Percentiles rank a stretch among this genome's conserved stretches.
These are phyloP conservation scores for Carassius carassius DNA, from an alignment of 2,113 vertebrate species.

Conservation along the genomic window DNA sequence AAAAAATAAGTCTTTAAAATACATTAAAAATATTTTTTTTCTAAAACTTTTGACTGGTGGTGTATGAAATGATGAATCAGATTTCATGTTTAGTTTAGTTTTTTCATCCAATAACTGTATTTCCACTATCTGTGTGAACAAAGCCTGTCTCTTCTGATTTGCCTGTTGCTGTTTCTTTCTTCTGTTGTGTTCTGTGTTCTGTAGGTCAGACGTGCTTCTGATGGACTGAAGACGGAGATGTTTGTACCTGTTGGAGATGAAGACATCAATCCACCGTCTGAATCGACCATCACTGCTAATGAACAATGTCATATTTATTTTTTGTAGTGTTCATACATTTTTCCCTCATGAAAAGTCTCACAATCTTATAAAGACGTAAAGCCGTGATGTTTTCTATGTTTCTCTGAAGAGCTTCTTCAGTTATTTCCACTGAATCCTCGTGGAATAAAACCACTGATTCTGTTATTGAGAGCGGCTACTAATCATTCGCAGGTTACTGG, in stretches of 20 bases:
- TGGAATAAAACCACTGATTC: neutral
- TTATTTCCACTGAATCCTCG: neutral
- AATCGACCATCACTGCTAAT: neutral
- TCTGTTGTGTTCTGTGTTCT: neutral
- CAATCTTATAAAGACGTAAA: neutral
- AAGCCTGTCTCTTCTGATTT: no score
- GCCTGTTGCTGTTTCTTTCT: no score
- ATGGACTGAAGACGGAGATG: neutral
- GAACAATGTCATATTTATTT: conserved; percentile 31
- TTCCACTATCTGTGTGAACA: neutral
- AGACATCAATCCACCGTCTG: neutral
- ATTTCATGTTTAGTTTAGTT: no score
- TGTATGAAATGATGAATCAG: neutral
- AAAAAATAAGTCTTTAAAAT: no score
- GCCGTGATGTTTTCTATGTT: neutral
- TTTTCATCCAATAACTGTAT: neutral
- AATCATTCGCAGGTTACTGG: neutral
- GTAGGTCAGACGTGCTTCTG: conserved; percentile 14
- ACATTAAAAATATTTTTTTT: no score
- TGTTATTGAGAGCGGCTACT: neutral
- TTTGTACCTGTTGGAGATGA: neutral
- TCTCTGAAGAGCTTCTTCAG: neutral
- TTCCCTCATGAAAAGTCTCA: neutral
- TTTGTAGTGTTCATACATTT: neutral
- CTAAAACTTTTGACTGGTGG: no score